Conservation (phyloP, 2,888 invertebrate species). For the Chelonus formosanus region DNA sequence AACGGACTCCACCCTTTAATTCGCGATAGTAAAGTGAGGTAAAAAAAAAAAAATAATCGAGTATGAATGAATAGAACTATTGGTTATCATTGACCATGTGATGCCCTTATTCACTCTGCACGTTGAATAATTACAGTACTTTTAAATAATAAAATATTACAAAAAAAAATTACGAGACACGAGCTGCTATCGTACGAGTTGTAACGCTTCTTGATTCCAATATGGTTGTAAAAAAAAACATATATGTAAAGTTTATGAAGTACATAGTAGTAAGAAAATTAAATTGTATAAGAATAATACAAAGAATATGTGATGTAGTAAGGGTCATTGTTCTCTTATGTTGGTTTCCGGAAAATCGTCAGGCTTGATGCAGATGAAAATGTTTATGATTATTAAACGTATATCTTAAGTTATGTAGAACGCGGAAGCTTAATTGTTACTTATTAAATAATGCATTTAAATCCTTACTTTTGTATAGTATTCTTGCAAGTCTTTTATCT, state of each 20-base stretch:
- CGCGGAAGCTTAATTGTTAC: constrained; percentile 44
- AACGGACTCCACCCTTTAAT: neutral
- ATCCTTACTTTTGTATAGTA: constrained; percentile 18
- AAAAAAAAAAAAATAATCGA: neutral
- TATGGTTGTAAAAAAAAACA: too few relatives aligned
- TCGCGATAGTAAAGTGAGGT: neutral
- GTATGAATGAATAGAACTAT: too few relatives aligned
- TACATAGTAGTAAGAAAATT: neutral
- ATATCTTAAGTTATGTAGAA: constrained; percentile 33
- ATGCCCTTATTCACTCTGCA: too few relatives aligned
- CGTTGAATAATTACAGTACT: constrained; percentile 1
- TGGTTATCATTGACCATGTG: too few relatives aligned
- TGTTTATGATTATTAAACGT: constrained; percentile 32
- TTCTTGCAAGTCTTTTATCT: constrained; percentile 12
- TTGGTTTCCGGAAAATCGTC: constrained; percentile 40
- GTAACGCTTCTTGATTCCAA: too few relatives aligned
- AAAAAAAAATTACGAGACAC: constrained; percentile 2
- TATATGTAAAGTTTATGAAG: neutral
- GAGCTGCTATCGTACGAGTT: neutral
- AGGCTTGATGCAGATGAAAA: constrained; percentile 31
- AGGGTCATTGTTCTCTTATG: constrained; percentile 12
- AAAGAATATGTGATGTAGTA: constrained; percentile 12
- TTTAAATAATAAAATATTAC: constrained; percentile 8
- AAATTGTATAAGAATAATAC: constrained; percentile 22
- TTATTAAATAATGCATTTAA: constrained; percentile 38